A percentile compares a stretch with the other conserved stretches of the same genome.
These are phyloP conservation scores for Alexandromys fortis DNA, from an alignment of 2,113 vertebrate genomes.

Conservation along the genomic window DNA sequence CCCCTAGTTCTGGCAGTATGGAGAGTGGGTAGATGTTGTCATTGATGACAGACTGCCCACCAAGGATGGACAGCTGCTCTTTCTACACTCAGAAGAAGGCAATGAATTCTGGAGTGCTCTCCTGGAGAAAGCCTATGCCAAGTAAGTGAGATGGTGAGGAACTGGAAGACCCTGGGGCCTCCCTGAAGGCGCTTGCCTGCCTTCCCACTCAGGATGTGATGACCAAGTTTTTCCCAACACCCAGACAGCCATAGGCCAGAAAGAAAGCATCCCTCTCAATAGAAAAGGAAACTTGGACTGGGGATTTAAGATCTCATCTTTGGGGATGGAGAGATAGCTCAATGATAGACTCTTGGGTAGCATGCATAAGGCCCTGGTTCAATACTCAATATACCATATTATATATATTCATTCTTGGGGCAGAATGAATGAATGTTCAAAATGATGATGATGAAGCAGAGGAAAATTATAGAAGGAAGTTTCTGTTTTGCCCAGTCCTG, in stretches of 20 bases:
- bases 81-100: slow-evolving; percentile 86
- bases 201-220: rapidly evolving
- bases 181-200: rapidly evolving
- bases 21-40: slow-evolving; percentile 89
- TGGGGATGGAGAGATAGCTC: background rate
- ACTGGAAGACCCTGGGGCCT: rapidly evolving
- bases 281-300: background rate
- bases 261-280: background rate
- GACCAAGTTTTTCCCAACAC: background rate
- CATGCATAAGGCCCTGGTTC: background rate
- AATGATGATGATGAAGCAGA: background rate
- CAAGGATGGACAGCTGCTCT: slow-evolving; percentile 84
- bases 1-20: slow-evolving; percentile 88
- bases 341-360: background rate
- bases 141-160: slow-evolving; percentile 76
- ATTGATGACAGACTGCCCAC: slow-evolving; percentile 89
- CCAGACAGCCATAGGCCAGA: background rate
- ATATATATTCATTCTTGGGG: background rate
- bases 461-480: background rate
- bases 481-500: no score
- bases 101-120: slow-evolving; percentile 88
- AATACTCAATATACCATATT: no score
- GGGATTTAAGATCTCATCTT: background rate
- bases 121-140: slow-evolving; percentile 90
- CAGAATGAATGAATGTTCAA: background rate